Evolutionary conservation across 2,888 invertebrate genomes (phyloP), one percentile per base, ranked within the genome.

Genomic region (Brachycybe producta): DNA sequence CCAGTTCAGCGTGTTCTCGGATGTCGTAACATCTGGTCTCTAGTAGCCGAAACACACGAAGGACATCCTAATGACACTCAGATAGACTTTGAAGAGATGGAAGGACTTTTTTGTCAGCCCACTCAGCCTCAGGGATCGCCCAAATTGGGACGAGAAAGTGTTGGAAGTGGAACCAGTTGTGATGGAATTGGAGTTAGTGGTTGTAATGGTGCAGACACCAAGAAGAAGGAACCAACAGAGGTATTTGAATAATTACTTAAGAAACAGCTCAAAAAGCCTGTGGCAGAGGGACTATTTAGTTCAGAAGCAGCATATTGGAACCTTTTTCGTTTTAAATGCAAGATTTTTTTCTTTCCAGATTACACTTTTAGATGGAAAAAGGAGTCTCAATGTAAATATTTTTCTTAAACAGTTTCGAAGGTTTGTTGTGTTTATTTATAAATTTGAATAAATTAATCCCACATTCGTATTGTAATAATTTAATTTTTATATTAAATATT

Each of bases 301-400:
- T 15, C 8, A 38, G 8, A 38, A 17, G 15, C 15, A 38, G 15
- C 8, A 38, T 13, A 8, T 38, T 48, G 21, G 7, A 13, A 11
- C 44, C 27, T 46, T 2, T 41, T 32, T 32, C 32, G 32, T 21
- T 21, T 28, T 39, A 44, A 35, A 36, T 43, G 45, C 2, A 24
- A 30, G 40, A 55, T 46, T 51, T 40, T 57, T 53, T 53, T 56
- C 50, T 39, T 67, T 69, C 34, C 65, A 82, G 80, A 87, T 94
- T 58, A 81, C 83, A 8, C 74, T 95, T 35, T 70, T 97, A 53
- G 94, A 95, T 64, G 88, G 86, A 41, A 94, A 95, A 70, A 72
- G 91, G 61, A 94, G 92, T 65, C 73, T 97, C 55, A 94, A 94
- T 63, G 86, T 95, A n/a, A 95, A 94, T 67, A 95, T 97, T 61